These are phyloP conservation scores for Halichoeres trimaculatus DNA, from an alignment of 2,113 vertebrate species.

Conservation along the genomic window DNA sequence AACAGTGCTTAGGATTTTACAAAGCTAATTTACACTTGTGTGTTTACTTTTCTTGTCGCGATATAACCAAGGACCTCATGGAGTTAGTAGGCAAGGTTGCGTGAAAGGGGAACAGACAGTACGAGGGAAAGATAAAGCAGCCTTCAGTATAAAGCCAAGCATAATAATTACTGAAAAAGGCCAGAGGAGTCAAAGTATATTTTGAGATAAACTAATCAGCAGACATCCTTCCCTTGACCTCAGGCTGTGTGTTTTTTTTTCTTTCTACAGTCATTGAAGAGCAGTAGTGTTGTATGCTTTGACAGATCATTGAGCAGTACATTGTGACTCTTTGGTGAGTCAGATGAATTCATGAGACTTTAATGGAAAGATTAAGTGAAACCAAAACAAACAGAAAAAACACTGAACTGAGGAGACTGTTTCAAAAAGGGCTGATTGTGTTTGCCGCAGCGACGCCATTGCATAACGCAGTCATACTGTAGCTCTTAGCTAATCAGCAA, in stretches of 20 bases:
- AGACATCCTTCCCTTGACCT: not conserved
- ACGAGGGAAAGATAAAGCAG: not conserved
- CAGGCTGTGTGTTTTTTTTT: not conserved
- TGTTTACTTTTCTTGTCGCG: not conserved
- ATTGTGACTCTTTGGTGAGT: not conserved
- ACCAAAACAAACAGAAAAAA: conserved; percentile 6
- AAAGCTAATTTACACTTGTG: not conserved
- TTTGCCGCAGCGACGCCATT: conserved; percentile 1
- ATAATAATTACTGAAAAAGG: conserved; percentile 1
- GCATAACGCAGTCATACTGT: not conserved
- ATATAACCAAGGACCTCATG: not conserved
- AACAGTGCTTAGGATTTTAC: too few species aligned
- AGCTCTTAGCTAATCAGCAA: conserved; percentile 25
- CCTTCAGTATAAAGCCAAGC: not conserved
- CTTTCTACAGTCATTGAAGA: too few species aligned
- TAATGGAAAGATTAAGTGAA: not conserved
- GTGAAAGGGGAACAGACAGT: not conserved
- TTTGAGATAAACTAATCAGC: conserved; percentile 30
- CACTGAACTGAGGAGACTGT: not conserved
- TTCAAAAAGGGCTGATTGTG: not conserved
- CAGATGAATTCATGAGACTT: not conserved
- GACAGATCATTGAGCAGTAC: conserved; percentile 10
- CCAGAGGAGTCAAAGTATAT: conserved; percentile 16
- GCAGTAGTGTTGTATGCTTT: not conserved
- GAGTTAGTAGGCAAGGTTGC: not conserved